These are phyloP conservation scores for Laterallus jamaicensis DNA, from an alignment of 2,113 vertebrate species.

Conservation along the genomic window DNA sequence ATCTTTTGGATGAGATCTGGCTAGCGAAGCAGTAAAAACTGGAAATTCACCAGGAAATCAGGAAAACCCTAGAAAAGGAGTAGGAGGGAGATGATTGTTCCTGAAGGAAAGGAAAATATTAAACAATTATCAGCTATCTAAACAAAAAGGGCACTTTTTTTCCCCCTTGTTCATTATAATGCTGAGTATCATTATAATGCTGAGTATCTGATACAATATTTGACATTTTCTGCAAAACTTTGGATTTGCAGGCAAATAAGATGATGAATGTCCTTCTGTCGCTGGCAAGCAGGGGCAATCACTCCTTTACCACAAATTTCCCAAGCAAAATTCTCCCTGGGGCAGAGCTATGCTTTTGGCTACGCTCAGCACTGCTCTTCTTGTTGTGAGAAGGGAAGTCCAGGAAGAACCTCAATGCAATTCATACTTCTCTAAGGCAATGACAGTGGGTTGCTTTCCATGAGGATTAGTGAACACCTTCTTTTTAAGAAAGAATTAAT, in stretches of 20 bases:
- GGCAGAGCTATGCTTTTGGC: neutral
- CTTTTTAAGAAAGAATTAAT: neutral
- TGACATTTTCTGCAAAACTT: neutral
- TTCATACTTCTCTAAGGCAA: neutral
- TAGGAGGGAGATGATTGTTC: neutral
- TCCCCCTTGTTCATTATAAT: neutral
- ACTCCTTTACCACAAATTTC: neutral
- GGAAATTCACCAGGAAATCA: neutral
- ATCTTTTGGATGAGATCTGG: neutral
- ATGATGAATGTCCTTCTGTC: neutral
- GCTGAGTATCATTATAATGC: neutral
- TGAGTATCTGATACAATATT: neutral
- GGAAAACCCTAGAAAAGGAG: neutral
- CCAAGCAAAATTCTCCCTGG: neutral
- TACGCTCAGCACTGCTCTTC: neutral
- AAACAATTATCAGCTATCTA: neutral
- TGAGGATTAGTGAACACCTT: neutral
- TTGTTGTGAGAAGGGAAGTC: neutral
- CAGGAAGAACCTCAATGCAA: neutral
- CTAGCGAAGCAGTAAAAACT: neutral
- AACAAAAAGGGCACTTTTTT: neutral
- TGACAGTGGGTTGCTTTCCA: neutral
- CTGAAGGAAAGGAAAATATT: neutral
- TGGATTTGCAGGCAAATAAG: neutral
- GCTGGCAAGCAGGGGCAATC: neutral